phyloP scores from a whole-genome alignment of 1,140 invertebrate genomes.

The Agrypnia vestita region DNA sequence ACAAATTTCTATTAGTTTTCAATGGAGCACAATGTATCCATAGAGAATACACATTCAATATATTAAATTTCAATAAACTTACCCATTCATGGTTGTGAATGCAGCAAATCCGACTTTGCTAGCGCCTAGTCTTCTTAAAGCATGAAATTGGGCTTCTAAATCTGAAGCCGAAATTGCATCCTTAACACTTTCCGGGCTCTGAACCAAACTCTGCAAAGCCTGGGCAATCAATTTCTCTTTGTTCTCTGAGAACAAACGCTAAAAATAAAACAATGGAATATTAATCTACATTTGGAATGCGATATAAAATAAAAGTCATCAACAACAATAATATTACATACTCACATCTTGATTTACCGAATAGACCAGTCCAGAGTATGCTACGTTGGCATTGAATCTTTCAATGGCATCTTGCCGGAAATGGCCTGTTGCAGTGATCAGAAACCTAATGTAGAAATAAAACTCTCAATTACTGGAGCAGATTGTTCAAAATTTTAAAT shows the following conservation, averaged over 20 bases:
- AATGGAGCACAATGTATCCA: not conserved
- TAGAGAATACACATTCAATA: not conserved
- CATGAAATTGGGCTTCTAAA: slow-evolving; percentile 95
- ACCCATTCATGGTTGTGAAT: slow-evolving; percentile 93
- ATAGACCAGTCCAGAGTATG: slow-evolving; percentile 97
- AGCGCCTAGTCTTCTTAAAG: slow-evolving; percentile 92
- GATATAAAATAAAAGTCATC: not conserved
- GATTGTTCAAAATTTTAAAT: no score
- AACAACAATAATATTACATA: slow-evolving; percentile 49
- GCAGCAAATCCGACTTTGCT: slow-evolving; percentile 98
- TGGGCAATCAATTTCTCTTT: slow-evolving; percentile 96
- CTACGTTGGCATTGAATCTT: slow-evolving; percentile 97
- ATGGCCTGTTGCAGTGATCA: slow-evolving; percentile 70
- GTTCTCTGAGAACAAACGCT: slow-evolving; percentile 95
- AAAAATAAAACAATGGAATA: slow-evolving; percentile 16
- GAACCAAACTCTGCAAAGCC: slow-evolving; percentile 86
- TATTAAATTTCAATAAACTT: not conserved
- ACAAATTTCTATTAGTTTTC: not conserved
- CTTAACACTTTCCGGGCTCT: slow-evolving; percentile 82
- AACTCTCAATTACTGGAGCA: not conserved
- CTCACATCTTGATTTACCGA: slow-evolving; percentile 96
- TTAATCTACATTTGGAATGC: not conserved
- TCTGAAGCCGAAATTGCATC: slow-evolving; percentile 80
- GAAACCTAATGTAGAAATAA: slow-evolving; percentile 64
- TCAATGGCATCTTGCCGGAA: slow-evolving; percentile 83